These are phyloP conservation scores for Atta colombica DNA, from an alignment of 1,140 invertebrate species.

Conservation along the genomic window DNA sequence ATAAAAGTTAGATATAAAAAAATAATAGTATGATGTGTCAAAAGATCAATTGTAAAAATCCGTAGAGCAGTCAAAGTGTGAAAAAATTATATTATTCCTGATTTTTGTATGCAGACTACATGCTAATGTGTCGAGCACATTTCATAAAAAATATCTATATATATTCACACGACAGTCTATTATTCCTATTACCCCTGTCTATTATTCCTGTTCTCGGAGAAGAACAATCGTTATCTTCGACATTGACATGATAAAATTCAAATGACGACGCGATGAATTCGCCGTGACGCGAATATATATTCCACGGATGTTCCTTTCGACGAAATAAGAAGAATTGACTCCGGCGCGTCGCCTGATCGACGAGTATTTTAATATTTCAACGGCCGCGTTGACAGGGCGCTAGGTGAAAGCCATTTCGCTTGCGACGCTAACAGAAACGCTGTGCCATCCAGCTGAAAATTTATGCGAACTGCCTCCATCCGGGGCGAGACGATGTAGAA, in stretches of 20 bases:
- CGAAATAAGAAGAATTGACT: slow-evolving; percentile 53
- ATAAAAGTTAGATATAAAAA: too few relatives aligned
- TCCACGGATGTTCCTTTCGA: slow-evolving; percentile 24
- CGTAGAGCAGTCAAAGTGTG: too few relatives aligned
- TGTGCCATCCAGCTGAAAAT: slow-evolving; percentile 57
- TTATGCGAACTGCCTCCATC: slow-evolving; percentile 50
- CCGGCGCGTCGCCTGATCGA: slow-evolving; percentile 16
- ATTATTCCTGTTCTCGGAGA: not conserved
- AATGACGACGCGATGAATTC: slow-evolving; percentile 28
- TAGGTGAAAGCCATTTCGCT: slow-evolving; percentile 47
- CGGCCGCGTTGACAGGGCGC: slow-evolving; percentile 34
- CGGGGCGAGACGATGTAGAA: slow-evolving; percentile 24
- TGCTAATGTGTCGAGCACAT: not conserved
- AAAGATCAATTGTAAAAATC: too few relatives aligned
- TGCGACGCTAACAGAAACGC: slow-evolving; percentile 48
- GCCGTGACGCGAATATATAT: slow-evolving; percentile 32
- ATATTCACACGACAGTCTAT: slow-evolving; percentile 2
- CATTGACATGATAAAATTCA: slow-evolving; percentile 4
- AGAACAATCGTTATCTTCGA: not conserved
- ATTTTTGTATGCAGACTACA: not conserved
- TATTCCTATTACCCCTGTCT: not conserved
- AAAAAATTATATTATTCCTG: not conserved
- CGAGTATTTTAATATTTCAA: slow-evolving; percentile 65
- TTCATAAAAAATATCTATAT: not conserved
- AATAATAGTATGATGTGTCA: too few relatives aligned